phyloP scores from a whole-genome alignment of 2,113 vertebrate genomes.

The Falcunculus frontatus region DNA sequence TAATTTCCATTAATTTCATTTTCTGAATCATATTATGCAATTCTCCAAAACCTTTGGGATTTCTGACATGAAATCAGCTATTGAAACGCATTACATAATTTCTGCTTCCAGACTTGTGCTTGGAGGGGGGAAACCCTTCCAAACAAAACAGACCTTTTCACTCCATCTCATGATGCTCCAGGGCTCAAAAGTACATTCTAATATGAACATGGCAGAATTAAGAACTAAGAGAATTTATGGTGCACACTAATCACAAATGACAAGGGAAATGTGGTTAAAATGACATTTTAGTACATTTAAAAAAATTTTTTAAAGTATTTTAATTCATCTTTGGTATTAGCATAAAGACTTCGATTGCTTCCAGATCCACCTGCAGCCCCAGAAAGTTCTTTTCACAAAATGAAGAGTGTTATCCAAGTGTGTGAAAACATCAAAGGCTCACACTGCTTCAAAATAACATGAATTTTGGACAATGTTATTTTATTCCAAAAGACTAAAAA shows the following conservation, averaged over 20 bases:
- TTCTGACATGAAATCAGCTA: background rate
- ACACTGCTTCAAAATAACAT: background rate
- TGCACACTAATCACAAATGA: background rate
- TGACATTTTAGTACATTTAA: background rate
- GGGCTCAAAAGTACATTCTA: background rate
- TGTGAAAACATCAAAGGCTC: background rate
- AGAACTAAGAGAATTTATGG: background rate
- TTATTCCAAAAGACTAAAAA: background rate
- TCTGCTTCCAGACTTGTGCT: background rate
- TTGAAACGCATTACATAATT: background rate
- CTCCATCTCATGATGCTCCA: background rate
- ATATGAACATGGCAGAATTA: background rate
- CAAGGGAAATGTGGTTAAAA: background rate
- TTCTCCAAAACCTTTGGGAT: background rate
- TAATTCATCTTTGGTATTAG: background rate
- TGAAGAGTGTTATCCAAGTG: background rate
- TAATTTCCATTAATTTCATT: background rate
- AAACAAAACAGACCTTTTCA: background rate
- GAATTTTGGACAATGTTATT: background rate
- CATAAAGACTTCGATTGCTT: background rate
- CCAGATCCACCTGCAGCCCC: background rate
- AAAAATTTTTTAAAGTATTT: rapidly evolving
- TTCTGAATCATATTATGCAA: background rate
- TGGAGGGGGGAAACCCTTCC: background rate
- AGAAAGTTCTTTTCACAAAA: background rate